phyloP scores from a whole-genome alignment of 37 sponge, comb jelly and placozoan genomes.

The Geodia barretti region DNA sequence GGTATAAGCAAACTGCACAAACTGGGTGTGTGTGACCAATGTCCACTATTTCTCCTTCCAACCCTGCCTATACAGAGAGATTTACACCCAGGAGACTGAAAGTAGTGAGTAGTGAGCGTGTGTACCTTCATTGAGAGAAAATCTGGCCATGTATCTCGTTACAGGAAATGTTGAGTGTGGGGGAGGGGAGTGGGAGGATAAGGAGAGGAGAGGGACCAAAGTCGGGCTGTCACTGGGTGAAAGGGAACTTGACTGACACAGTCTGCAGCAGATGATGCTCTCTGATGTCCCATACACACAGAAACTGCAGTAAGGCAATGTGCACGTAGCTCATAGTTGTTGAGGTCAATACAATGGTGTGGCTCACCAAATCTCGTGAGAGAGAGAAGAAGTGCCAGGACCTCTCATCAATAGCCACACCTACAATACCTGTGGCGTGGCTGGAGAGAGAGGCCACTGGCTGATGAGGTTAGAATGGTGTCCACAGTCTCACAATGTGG shows the following conservation, averaged over 20 bases:
- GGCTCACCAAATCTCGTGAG: slow-evolving; percentile 82
- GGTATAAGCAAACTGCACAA: slow-evolving; percentile 57
- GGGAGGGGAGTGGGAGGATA: slow-evolving; percentile 10
- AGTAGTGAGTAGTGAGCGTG: too few species aligned
- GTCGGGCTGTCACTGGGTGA: slow-evolving; percentile 82
- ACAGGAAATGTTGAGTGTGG: slow-evolving; percentile 60
- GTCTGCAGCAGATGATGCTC: slow-evolving; percentile 85
- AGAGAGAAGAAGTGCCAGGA: slow-evolving; percentile 71
- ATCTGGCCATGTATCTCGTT: slow-evolving; percentile 83
- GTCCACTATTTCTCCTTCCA: background rate
- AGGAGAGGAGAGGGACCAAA: slow-evolving; percentile 59
- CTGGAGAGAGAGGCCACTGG: slow-evolving; percentile 79
- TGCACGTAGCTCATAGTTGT: too few species aligned
- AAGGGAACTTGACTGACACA: slow-evolving; percentile 81
- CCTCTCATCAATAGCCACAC: slow-evolving; percentile 66
- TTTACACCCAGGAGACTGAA: too few species aligned
- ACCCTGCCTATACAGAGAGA: too few species aligned
- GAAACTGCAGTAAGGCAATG: slow-evolving; percentile 48
- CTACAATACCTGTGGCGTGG: slow-evolving; percentile 76
- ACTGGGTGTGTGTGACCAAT: slow-evolving; percentile 49
- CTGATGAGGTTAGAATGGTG: slow-evolving; percentile 85
- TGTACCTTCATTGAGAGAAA: slow-evolving; percentile 36
- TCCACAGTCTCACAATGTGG: slow-evolving; percentile 93
- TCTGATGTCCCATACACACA: slow-evolving; percentile 81
- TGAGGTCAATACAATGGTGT: background rate